Base-by-base conservation (phyloP, 2,797 vertebrate genomes). In the Remorina albescens region DNA sequence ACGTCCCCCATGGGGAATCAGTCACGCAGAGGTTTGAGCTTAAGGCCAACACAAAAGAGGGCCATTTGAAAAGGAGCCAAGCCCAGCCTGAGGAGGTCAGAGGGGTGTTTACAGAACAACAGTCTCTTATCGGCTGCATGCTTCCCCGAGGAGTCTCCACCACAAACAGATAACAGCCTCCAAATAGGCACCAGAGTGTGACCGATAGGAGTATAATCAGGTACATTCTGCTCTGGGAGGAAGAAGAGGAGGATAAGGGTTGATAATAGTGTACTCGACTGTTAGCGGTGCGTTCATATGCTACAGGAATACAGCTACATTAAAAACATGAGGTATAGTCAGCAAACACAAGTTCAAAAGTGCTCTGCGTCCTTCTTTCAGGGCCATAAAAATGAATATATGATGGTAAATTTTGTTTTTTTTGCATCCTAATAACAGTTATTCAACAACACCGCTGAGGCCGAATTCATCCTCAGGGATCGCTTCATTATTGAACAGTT, bases 51-150 rank as follows among this genome's bases (percentile, higher is more conserved):
- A 86, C 76, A 86, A 86, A 86, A 87, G 78, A 71, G 64, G 63
- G 62, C 78, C 57, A 19, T 89, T 84, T 86, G 80, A 91, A 83
- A 88, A 58, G 54, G 69, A 86, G 78, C 77, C 83, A 39, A 85
- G 65, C 78, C 71, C 66, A 84, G 85, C 86, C 84, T 11, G 84
- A 74, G 83, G 81, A 91, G 85, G 93, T 89, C 86, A 92, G 82
- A 88, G 88, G 90, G 81, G 84, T 91, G 88, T 92, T 92, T 93
- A 91, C 90, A 88, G 89, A 92, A 91, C 90, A 92, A 92, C 87
- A 82, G 84, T 84, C 86, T 88, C 87, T 90, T 88, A 91, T 90
- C 87, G 26, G 89, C 82, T 62, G 36, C 15, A 54, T 18, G 68
- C 83, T 73, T 86, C 88, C 85, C 90, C 10, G 73, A 89, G 85